Conservation (phyloP, 2,797 vertebrate species). For the Staurois parvus region DNA sequence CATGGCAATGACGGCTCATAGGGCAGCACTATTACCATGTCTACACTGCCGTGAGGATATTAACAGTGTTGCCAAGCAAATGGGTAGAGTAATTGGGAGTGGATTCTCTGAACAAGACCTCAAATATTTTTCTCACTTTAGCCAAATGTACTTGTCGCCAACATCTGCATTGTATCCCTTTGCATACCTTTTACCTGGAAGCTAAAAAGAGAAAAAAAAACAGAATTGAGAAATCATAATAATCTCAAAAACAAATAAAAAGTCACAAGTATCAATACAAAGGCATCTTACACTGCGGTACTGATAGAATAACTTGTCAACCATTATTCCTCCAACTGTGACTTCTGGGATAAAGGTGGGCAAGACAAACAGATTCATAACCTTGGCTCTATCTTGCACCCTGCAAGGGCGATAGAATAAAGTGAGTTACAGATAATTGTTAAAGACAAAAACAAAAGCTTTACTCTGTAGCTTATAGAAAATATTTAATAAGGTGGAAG, state of each 20-base stretch:
- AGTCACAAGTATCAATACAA: background rate
- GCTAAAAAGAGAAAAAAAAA: conserved; percentile 21
- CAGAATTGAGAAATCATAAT: background rate
- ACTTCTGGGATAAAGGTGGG: conserved; percentile 86
- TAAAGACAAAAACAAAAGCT: background rate
- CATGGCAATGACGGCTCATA: background rate
- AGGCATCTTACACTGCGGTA: conserved; percentile 78
- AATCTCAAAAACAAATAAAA: background rate
- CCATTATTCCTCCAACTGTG: conserved; percentile 84
- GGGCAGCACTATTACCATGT: background rate
- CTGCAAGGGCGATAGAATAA: conserved; percentile 67
- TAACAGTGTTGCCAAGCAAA: background rate
- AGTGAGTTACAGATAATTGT: background rate
- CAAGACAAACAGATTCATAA: conserved; percentile 74
- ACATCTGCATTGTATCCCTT: conserved; percentile 56
- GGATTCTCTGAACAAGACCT: background rate
- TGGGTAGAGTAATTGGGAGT: background rate
- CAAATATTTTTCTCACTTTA: conserved; percentile 33
- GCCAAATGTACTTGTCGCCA: conserved; percentile 57
- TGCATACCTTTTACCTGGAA: conserved; percentile 44
- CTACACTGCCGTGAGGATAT: background rate
- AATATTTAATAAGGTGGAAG: too few species aligned
- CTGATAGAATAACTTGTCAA: conserved; percentile 73
- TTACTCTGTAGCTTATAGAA: too few species aligned
- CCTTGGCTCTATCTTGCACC: conserved; percentile 81